phyloP scores from a whole-genome alignment of 2,888 invertebrate genomes.

The Athalia rosae region DNA sequence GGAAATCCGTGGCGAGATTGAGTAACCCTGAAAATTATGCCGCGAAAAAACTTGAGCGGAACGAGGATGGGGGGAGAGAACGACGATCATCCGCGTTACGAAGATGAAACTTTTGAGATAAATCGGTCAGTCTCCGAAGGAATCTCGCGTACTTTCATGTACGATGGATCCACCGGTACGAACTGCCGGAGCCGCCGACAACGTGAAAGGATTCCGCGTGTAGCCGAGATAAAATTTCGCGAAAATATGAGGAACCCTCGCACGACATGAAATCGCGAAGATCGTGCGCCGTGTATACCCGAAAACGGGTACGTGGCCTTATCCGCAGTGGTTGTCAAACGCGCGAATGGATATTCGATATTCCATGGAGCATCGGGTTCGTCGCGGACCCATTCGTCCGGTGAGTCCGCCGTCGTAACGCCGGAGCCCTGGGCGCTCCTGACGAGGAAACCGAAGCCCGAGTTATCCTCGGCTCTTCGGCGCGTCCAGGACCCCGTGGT shows the following conservation, averaged over 20 bases:
- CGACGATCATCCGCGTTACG: not conserved
- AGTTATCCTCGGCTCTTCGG: not conserved
- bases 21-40: too few relatives aligned
- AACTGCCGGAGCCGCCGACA: too few relatives aligned
- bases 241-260: too few relatives aligned
- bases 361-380: not conserved
- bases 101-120: not conserved
- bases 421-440: not conserved
- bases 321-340: not conserved
- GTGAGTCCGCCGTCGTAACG: constrained; percentile 1
- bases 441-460: constrained; percentile 1
- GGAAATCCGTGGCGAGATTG: too few relatives aligned
- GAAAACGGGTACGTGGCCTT: not conserved
- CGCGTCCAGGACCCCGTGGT: constrained; percentile 21
- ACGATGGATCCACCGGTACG: too few relatives aligned
- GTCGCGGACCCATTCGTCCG: not conserved
- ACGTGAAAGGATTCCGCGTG: too few relatives aligned
- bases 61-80: too few relatives aligned
- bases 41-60: too few relatives aligned
- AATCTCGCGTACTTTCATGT: too few relatives aligned
- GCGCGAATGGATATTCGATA: not conserved
- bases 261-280: too few relatives aligned
- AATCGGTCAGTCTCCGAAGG: not conserved
- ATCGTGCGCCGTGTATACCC: too few relatives aligned
- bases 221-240: too few relatives aligned